Conservation (phyloP, 1,140 invertebrate genomes). For the Zaprionus ornatus region DNA sequence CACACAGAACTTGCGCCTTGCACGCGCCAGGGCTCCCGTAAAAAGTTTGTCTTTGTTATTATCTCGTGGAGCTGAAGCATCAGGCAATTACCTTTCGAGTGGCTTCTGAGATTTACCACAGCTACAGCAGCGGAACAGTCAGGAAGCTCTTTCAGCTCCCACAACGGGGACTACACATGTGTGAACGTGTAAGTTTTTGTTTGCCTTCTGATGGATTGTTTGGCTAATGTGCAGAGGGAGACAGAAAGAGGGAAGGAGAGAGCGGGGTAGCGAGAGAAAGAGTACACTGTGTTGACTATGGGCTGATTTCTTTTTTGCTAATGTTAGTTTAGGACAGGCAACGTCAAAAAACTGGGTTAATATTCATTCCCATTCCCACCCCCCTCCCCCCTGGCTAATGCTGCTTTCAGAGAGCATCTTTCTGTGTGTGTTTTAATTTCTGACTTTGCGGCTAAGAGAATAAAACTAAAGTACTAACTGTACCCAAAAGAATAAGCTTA, state of each 20-base stretch:
- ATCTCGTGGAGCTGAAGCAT: conserved; percentile 69
- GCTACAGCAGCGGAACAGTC: neutral
- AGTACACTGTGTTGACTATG: neutral
- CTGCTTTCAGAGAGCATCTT: neutral
- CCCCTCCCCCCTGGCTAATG: neutral
- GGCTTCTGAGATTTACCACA: conserved; percentile 63
- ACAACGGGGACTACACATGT: conserved; percentile 17
- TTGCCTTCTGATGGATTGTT: conserved; percentile 56
- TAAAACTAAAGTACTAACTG: neutral
- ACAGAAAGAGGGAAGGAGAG: neutral
- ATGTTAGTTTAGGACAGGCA: conserved; percentile 65
- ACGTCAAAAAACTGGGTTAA: conserved; percentile 7
- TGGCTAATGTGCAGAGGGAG: conserved; percentile 26
- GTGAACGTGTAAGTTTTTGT: conserved; percentile 37
- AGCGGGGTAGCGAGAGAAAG: neutral
- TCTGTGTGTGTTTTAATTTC: neutral
- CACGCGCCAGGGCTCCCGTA: conserved; percentile 3
- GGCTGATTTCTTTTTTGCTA: neutral
- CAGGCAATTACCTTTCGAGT: conserved; percentile 78
- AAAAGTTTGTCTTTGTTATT: conserved; percentile 80
- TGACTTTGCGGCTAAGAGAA: neutral
- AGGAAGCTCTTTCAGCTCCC: neutral
- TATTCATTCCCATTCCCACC: conserved; percentile 1
- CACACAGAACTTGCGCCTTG: conserved; percentile 1
- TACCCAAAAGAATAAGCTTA: neutral